These are phyloP conservation scores for Dolichoris vasculosae DNA, from an alignment of 1,140 invertebrate species.

Conservation along the genomic window DNA sequence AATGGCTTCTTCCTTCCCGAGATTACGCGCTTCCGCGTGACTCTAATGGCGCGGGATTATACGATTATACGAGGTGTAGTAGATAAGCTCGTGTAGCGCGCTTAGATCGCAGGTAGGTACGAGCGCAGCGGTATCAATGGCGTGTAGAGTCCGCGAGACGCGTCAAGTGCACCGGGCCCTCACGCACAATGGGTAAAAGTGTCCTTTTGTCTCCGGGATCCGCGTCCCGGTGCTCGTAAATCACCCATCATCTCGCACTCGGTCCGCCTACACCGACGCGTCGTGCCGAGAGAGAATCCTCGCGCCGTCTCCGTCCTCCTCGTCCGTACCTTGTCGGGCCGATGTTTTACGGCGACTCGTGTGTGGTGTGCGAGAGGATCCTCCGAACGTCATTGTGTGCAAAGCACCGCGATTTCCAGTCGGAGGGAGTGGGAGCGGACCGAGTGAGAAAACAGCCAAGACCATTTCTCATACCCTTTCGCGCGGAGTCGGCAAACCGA, in stretches of 20 bases:
- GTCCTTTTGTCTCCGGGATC: not conserved
- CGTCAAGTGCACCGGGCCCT: too few species aligned
- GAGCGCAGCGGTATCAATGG: conserved; percentile 16
- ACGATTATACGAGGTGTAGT: too few species aligned
- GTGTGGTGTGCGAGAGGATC: not conserved
- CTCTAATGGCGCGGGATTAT: conserved; percentile 12
- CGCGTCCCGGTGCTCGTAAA: conserved; percentile 4
- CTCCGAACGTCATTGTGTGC: conserved; percentile 44
- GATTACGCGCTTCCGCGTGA: conserved; percentile 12
- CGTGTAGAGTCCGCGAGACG: not conserved
- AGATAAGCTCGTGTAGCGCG: conserved; percentile 8
- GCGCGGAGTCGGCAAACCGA: too few species aligned
- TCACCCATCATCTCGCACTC: conserved; percentile 34
- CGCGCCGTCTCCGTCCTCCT: not conserved
- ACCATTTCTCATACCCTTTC: conserved; percentile 41
- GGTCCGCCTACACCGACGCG: not conserved
- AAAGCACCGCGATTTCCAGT: conserved; percentile 24
- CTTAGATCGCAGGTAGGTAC: not conserved
- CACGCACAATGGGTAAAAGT: conserved; percentile 34
- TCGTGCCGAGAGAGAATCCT: too few species aligned
- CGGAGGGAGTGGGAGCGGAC: not conserved
- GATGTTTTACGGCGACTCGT: not conserved
- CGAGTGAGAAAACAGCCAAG: conserved; percentile 45
- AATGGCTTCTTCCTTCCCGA: conserved; percentile 33
- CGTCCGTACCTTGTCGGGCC: not conserved